Base-by-base conservation (phyloP, 2,113 vertebrate genomes). In the Halcyon senegalensis region DNA sequence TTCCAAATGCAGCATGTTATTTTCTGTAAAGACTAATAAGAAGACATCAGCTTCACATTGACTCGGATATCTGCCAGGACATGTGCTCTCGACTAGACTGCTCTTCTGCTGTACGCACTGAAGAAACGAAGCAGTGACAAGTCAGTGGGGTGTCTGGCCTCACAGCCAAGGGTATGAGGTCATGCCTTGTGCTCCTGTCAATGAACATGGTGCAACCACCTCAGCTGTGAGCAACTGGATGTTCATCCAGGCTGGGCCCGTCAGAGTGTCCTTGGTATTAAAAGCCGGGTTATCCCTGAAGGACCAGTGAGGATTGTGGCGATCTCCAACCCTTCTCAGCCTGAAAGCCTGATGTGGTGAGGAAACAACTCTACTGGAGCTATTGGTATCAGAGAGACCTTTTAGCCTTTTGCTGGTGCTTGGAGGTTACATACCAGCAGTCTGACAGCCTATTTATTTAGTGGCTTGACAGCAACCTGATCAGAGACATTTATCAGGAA, bases 211-310 rank as follows among this genome's bases (percentile, higher is more conserved):
- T 4, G 4, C 50, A 25, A 17, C 66, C 27, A 16, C 30, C 83
- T 69, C 67, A 13, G 79, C 89, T 58, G 59, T 0, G 0, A 35
- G 66, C 0, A 0, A 5, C 44, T 9, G 73, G 53, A n/a, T 58
- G 81, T 53, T 56, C 20, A 0, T 28, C 30, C 1, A 9, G 56
- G 55, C 43, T n/a, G 41, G 19, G 5, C 28, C 12, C 5, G 0
- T 10, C 1, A 0, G 7, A 7, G 3, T 16, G 24, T 31, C 25
- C 4, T 48, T 60, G 83, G 4, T 62, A 48, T 48, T 50, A 27
- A n/a, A 78, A 68, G 25, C 51, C 6, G 4, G 41, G 18, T 67
- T 41, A 50, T 16, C 28, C 25, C 46, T 0, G 0, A 17, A 0
- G 3, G 58, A 23, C 13, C 23, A 0, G 2, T 0, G 16, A 48